A percentile compares a stretch with the other conserved stretches of the same genome.
Conservation (phyloP, 92 coral and sea anemone species). For the Palythoa heliodiscus region DNA sequence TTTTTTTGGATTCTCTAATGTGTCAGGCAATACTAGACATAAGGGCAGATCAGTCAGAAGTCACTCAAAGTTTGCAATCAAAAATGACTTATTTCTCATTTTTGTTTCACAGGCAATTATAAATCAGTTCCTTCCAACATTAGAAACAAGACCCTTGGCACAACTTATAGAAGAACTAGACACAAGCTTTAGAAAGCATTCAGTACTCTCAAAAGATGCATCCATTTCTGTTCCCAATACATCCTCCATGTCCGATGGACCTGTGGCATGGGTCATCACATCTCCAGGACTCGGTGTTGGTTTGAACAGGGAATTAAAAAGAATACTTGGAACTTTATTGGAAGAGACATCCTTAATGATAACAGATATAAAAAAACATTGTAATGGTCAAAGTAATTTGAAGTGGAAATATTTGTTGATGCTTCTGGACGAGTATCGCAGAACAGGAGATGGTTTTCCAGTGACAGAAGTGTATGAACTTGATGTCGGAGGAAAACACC, state of each 20-base stretch:
- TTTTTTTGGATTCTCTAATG: no score
- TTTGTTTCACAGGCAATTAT: slow-evolving; percentile 7
- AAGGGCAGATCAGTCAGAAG: not conserved
- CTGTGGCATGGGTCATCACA: slow-evolving; percentile 41
- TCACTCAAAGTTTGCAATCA: not conserved
- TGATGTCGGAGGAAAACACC: not conserved
- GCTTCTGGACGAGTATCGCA: slow-evolving; percentile 43
- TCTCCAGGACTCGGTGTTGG: slow-evolving; percentile 28
- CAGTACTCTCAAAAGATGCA: not conserved
- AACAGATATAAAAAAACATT: not conserved
- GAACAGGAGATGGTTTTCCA: slow-evolving; percentile 2
- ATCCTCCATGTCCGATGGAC: not conserved
- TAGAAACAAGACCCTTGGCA: slow-evolving; percentile 11
- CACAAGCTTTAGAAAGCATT: not conserved
- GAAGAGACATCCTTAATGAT: not conserved
- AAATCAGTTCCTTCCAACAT: not conserved
- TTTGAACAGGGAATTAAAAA: slow-evolving; percentile 9
- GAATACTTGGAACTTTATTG: not conserved
- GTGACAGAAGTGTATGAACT: slow-evolving; percentile 31
- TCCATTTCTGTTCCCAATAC: not conserved
- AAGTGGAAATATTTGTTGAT: slow-evolving; percentile 15
- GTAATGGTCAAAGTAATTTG: not conserved
- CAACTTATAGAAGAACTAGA: slow-evolving; percentile 6
- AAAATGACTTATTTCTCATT: not conserved
- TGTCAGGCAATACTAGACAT: not conserved